These are phyloP conservation scores for Amblyteles armatorius DNA, from an alignment of 2,888 invertebrate species.

Conservation along the genomic window DNA sequence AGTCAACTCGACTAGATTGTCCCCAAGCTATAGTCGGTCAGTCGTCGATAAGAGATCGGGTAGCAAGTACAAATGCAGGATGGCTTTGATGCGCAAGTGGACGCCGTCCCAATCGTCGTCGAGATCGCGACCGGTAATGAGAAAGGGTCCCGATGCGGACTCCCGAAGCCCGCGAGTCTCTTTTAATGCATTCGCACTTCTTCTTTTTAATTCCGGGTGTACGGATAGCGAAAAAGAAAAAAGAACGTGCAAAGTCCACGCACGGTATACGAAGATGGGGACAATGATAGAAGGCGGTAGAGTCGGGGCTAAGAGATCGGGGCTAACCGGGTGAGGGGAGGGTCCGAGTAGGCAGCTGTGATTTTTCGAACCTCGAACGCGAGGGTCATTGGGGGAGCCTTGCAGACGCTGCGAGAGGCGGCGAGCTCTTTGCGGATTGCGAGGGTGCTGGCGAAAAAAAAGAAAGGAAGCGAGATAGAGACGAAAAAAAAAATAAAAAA, in stretches of 20 bases:
- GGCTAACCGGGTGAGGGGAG: neutral
- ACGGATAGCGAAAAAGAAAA: neutral
- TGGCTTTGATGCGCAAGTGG: neutral
- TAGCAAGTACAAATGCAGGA: neutral
- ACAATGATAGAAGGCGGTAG: neutral
- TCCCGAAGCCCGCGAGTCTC: neutral
- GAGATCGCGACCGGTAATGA: neutral
- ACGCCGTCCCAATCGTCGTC: neutral
- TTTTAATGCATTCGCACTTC: neutral
- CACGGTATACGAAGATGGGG: neutral
- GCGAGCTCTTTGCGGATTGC: constrained; percentile 52
- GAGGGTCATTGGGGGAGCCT: constrained; percentile 35
- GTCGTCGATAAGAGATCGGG: neutral
- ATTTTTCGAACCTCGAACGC: constrained; percentile 29
- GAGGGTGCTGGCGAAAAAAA: constrained; percentile 38
- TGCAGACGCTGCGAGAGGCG: constrained; percentile 28
- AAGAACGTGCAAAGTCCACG: neutral
- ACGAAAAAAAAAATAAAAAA: neutral
- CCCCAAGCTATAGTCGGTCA: neutral
- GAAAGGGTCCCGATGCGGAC: neutral
- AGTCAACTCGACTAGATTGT: no score
- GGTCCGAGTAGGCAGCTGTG: constrained; percentile 9
- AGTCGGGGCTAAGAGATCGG: neutral
- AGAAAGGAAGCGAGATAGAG: constrained; percentile 18
- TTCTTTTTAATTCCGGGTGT: neutral